These are phyloP conservation scores for Sebastes goodei DNA, from an alignment of 2,797 vertebrate species.

Conservation along the genomic window DNA sequence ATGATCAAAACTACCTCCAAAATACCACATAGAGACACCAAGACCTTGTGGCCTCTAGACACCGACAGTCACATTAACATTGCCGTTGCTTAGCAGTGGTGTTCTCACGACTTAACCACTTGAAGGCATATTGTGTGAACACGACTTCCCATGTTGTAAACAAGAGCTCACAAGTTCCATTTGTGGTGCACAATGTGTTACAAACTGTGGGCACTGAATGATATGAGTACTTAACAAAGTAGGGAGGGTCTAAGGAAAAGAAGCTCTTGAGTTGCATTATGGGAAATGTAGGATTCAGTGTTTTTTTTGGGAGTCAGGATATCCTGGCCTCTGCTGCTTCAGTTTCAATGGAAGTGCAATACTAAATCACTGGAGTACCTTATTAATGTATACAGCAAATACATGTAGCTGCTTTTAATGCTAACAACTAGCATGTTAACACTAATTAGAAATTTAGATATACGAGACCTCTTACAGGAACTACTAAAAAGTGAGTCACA, in stretches of 20 bases:
- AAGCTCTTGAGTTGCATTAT: not conserved
- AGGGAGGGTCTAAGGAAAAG: not conserved
- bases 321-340: not conserved
- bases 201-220: not conserved
- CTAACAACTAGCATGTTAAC: not conserved
- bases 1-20: too few species aligned
- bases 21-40: too few species aligned
- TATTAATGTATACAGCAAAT: not conserved
- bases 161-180: too few species aligned
- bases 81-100: too few species aligned
- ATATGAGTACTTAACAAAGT: not conserved
- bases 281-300: not conserved
- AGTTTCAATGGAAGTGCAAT: not conserved
- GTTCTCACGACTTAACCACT: too few species aligned
- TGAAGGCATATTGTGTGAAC: too few species aligned
- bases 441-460: not conserved
- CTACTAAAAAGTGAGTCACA: not conserved
- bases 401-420: not conserved
- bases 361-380: not conserved
- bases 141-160: too few species aligned
- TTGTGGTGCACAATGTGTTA: not conserved
- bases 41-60: too few species aligned
- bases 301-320: too few species aligned
- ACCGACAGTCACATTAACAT: too few species aligned
- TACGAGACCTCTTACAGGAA: not conserved